Evolutionary conservation across 2,888 invertebrate species (phyloP).

Genomic region (Drosophila setosimentum): DNA sequence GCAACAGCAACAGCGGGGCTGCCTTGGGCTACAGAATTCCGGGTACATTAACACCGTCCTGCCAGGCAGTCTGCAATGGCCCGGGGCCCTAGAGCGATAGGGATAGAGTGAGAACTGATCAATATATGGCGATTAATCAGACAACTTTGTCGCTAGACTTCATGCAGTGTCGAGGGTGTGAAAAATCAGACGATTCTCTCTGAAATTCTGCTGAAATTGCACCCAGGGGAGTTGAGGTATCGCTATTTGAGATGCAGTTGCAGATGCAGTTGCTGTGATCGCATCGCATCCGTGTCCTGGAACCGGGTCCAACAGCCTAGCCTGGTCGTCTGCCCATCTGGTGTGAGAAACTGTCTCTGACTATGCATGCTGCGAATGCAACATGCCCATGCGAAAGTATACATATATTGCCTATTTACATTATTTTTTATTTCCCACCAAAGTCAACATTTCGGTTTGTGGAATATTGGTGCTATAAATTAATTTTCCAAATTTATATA

Average conservation of each 20-base stretch:
- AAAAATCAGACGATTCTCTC: conserved; percentile 68
- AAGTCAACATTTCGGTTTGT: background rate
- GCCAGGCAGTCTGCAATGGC: conserved; percentile 66
- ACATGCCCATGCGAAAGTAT: conserved; percentile 33
- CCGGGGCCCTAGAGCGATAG: conserved; percentile 19
- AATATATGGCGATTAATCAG: conserved; percentile 79
- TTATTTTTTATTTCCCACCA: conserved; percentile 13
- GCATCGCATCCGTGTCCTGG: conserved; percentile 51
- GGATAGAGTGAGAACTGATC: conserved; percentile 51
- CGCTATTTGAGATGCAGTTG: conserved; percentile 23
- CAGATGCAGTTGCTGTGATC: conserved; percentile 46
- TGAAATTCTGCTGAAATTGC: conserved; percentile 66
- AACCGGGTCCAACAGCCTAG: conserved; percentile 22
- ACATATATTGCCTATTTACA: background rate
- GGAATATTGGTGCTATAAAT: background rate
- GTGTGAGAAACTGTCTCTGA: conserved; percentile 61
- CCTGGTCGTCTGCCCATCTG: conserved; percentile 39
- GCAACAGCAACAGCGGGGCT: conserved; percentile 56
- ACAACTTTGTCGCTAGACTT: conserved; percentile 70
- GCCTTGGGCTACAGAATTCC: conserved; percentile 11
- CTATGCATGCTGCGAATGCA: conserved; percentile 28
- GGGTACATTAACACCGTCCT: conserved; percentile 63
- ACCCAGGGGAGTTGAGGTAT: conserved; percentile 60
- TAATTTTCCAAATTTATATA: background rate
- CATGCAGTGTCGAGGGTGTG: conserved; percentile 73